phyloP scores from a whole-genome alignment of 2,888 invertebrate species.

The Heteromurus nitidus region DNA sequence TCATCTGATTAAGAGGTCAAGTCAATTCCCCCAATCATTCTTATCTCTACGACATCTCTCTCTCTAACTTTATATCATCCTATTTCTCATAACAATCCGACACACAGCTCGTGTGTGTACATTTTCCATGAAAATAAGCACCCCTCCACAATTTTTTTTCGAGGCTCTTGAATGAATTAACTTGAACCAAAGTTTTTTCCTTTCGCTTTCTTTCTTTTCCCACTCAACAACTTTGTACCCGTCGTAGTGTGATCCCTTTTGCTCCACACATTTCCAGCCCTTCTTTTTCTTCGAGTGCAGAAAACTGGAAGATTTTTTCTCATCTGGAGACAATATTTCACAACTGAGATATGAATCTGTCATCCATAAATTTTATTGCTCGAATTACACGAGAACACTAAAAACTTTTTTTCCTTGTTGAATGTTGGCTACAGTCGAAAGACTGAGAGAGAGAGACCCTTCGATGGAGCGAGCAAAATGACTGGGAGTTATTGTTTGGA shows the following conservation, averaged over 20 bases:
- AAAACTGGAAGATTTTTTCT: constrained; percentile 58
- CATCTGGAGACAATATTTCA: constrained; percentile 63
- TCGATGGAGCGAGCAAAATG: constrained; percentile 41
- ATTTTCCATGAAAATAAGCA: background rate
- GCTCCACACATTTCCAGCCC: background rate
- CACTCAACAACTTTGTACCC: constrained; percentile 11
- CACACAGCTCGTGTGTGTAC: no score
- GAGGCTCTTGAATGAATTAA: constrained; percentile 48
- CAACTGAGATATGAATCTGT: constrained; percentile 64
- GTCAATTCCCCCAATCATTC: constrained; percentile 29
- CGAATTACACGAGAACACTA: constrained; percentile 58
- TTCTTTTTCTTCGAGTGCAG: constrained; percentile 37
- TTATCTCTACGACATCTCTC: constrained; percentile 43
- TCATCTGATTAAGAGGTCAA: constrained; percentile 58
- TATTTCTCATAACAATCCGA: constrained; percentile 61
- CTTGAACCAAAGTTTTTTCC: constrained; percentile 41
- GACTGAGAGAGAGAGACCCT: no score
- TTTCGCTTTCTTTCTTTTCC: constrained; percentile 25
- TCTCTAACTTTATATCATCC: constrained; percentile 27
- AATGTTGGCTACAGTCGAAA: no score
- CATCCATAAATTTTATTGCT: constrained; percentile 66
- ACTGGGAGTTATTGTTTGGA: constrained; percentile 44
- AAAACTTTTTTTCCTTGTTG: no score
- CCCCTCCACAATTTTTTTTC: constrained; percentile 6
- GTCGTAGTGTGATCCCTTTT: no score